phyloP scores from a whole-genome alignment of 1,140 invertebrate species.

The Temnothorax longispinosus region DNA sequence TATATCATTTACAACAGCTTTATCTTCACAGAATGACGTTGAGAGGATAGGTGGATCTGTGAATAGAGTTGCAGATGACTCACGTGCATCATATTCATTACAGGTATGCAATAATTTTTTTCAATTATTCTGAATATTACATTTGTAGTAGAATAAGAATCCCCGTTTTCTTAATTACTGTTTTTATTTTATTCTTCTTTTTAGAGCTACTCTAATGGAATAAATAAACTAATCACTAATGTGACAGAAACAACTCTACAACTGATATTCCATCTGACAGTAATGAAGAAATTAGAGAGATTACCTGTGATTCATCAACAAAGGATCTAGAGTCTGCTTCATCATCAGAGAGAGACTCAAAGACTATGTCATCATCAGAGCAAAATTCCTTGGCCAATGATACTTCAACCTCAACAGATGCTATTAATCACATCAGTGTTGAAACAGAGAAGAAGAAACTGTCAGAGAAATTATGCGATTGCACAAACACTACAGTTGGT shows the following conservation, averaged over 20 bases:
- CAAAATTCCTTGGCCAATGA: not conserved
- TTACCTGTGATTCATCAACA: not conserved
- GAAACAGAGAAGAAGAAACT: not conserved
- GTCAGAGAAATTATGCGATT: not conserved
- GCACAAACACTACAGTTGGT: conserved; percentile 13
- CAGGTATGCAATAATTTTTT: conserved; percentile 27
- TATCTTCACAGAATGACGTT: not conserved
- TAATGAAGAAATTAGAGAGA: not conserved
- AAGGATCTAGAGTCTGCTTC: not conserved
- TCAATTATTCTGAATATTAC: conserved; percentile 14
- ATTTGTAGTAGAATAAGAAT: conserved; percentile 22
- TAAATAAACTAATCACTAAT: not conserved
- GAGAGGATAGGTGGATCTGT: not conserved
- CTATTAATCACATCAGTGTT: conserved; percentile 4
- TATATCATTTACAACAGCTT: conserved; percentile 2
- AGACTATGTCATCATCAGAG: not conserved
- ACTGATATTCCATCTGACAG: not conserved
- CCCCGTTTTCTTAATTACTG: not conserved
- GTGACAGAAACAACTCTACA: not conserved
- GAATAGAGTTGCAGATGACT: not conserved
- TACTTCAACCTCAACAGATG: not conserved
- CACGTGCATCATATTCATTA: not conserved
- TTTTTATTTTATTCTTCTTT: conserved; percentile 16
- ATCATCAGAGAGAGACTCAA: conserved; percentile 12
- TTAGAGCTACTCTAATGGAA: not conserved